Conservation (phyloP, 1,140 invertebrate genomes). For the Chlorops oryzae region DNA sequence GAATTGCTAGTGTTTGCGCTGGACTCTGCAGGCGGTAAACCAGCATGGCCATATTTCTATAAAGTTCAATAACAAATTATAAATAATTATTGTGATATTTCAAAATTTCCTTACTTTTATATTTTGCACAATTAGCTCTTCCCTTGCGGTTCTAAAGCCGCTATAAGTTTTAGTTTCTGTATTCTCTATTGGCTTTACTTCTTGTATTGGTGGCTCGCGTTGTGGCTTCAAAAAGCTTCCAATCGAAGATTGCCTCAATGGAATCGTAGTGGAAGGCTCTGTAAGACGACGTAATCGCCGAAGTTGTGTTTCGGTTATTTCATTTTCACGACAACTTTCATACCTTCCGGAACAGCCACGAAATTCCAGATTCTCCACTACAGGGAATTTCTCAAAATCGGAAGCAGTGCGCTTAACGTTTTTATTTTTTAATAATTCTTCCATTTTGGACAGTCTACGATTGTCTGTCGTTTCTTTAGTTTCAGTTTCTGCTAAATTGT, state of each 20-base stretch:
- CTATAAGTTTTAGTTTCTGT: not conserved
- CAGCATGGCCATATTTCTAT: not conserved
- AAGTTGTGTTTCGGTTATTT: constrained; percentile 5
- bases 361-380: too few species aligned
- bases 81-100: not conserved
- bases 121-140: constrained; percentile 31
- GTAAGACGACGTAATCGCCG: not conserved
- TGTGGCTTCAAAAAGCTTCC: not conserved
- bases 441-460: too few species aligned
- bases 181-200: not conserved
- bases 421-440: too few species aligned
- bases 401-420: too few species aligned
- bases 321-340: constrained; percentile 24
- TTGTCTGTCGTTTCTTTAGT: too few species aligned
- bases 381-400: too few species aligned
- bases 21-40: too few species aligned
- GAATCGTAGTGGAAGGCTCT: not conserved
- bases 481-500: too few species aligned
- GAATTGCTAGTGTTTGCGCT: too few species aligned
- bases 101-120: constrained; percentile 23
- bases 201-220: not conserved
- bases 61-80: not conserved
- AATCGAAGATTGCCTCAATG: too few species aligned
- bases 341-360: too few species aligned
- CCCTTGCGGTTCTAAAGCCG: constrained; percentile 35